Evolutionary conservation across 2,113 vertebrate species (phyloP), one percentile per base, ranked within the genome.

Genomic region (Ptyas mucosa): DNA sequence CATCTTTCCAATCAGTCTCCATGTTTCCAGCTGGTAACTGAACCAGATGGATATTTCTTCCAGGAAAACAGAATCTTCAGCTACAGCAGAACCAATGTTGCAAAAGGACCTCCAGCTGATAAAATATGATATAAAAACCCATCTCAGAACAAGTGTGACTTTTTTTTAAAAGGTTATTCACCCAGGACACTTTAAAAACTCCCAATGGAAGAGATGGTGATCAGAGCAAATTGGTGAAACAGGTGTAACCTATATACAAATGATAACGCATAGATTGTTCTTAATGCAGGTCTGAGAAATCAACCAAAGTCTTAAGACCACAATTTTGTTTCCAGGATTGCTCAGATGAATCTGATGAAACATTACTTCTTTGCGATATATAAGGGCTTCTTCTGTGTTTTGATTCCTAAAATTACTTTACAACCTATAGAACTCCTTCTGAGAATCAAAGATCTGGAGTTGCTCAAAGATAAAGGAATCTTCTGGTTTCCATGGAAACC

Each of bases 401-500:
- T 6, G 0, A 0, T 1, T 93, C n/a, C 51, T 55, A 61, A 57
- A 14, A 91, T 69, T 5, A 51, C 2, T 21, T n/a, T n/a, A 53
- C 10, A 15, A 49, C 46, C 90, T 51, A 15, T 49, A 57, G 46
- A 49, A 89, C 58, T 23, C 5, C 54, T 21, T 92, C 53, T 87
- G 34, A 85, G 10, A 49, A 10, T 87, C n/a, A n/a, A 54, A n/a
- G 24, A 20, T 93, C 12, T 85, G 4, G n/a, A 54, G 75, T 69
- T 93, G 34, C 52, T 75, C 54, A 92, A 92, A 92, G 87, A 86
- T 88, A 91, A 85, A 85, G 91, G 87, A 46, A 89, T 43, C 53
- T 49, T 52, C 34, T 39, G 55, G 88, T 94, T 64, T 86, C 93
- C 75, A 92, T 94, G 90, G 93, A 94, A 94, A 94, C 90, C 23